Conservation (phyloP, 1,140 invertebrate species). For the Mamestra configurata region DNA sequence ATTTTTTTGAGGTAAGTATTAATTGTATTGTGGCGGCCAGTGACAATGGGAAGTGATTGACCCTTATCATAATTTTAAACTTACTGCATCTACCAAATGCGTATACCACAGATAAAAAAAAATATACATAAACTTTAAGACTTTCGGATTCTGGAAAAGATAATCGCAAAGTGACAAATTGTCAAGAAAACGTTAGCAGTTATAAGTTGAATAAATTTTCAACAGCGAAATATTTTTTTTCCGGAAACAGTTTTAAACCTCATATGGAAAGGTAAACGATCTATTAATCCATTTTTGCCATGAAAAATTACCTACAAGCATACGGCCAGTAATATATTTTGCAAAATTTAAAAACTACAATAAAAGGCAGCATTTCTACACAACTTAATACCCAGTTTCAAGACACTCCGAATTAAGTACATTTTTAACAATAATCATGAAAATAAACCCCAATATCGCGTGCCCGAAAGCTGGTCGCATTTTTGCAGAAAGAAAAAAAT, state of each 20-base stretch:
- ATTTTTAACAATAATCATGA: conserved; percentile 17
- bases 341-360: neutral
- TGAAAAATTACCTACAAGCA: neutral
- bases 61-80: too few relatives aligned
- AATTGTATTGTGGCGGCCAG: neutral
- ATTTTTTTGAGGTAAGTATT: neutral
- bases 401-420: neutral
- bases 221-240: too few relatives aligned
- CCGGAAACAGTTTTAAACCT: too few relatives aligned
- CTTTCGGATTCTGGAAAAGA: too few relatives aligned
- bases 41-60: neutral
- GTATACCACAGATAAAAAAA: too few relatives aligned
- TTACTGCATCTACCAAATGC: too few relatives aligned
- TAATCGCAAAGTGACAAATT: too few relatives aligned
- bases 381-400: neutral
- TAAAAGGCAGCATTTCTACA: neutral
- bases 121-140: too few relatives aligned
- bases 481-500: conserved; percentile 39
- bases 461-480: conserved; percentile 34
- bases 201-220: too few relatives aligned
- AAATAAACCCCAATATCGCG: conserved; percentile 36
- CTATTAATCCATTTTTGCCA: neutral
- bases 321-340: too few relatives aligned
- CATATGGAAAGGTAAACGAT: too few relatives aligned
- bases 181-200: too few relatives aligned